Evolutionary conservation across 2,888 invertebrate species (phyloP), one percentile per base, ranked within the genome.

Genomic region (Hydroisotoma schaefferi): DNA sequence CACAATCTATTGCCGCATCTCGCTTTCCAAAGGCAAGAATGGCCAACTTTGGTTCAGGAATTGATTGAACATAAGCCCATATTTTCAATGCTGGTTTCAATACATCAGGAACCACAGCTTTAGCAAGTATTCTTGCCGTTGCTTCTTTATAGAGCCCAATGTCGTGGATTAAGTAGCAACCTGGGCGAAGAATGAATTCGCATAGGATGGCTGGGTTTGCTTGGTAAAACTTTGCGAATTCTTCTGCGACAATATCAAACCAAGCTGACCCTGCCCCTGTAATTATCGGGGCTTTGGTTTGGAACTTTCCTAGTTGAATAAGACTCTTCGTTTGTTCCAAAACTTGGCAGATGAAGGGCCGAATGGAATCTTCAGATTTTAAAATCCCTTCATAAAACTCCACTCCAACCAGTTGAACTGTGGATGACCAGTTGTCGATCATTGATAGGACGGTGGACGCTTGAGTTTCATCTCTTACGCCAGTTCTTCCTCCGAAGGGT

Each of bases 311-410:
- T 1, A 18, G 10, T 27, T 40, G 6, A 1, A n/a, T 15, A 3
- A 40, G 33, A 2, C 44, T 47, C 27, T 43, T n/a, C 26, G 60
- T 28, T 43, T 58, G 46, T 10, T 53, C 37, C 6, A 62, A 15
- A n/a, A 52, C 38, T 8, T 49, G 33, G 1, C 49, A 43, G 27
- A 61, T 55, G 33, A 68, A 60, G 2, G 57, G 29, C 5, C 61
- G 53, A 12, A 68, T 48, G n/a, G 12, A 26, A 2, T 51, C 23
- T 25, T 64, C 66, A 2, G 28, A 37, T 27, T 60, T 44, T 1
- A 65, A 22, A 38, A 68, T 48, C 27, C 68, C 68, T 63, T 70
- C 70, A 37, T 48, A 70, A 54, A 70, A 65, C 62, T 70, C 70
- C 10, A 70, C 40, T 3, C 70, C 70, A 10, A 65, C 57, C 0